These are phyloP conservation scores for Rhagium mordax DNA, from an alignment of 2,888 invertebrate species.

Conservation along the genomic window DNA sequence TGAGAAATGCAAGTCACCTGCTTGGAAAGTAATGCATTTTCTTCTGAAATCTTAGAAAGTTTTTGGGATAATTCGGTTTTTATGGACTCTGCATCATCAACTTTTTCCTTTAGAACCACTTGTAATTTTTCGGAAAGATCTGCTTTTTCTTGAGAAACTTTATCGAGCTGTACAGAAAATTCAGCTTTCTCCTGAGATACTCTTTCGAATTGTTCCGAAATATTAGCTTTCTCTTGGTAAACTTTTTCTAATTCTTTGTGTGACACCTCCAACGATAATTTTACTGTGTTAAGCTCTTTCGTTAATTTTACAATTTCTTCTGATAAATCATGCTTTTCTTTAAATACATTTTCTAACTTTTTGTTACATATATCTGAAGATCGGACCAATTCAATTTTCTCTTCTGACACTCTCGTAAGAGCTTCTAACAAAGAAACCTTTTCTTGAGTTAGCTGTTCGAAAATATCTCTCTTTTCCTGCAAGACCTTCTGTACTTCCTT, in stretches of 20 bases:
- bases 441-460: constrained; percentile 14
- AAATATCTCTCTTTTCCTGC: constrained; percentile 1
- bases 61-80: constrained; percentile 2
- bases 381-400: constrained; percentile 30
- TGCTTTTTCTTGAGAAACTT: constrained; percentile 42
- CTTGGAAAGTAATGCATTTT: background rate
- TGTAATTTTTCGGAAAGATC: constrained; percentile 8
- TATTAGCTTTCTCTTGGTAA: constrained; percentile 26
- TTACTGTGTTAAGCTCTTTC: background rate
- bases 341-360: background rate
- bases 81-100: constrained; percentile 33
- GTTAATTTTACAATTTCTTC: background rate
- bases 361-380: constrained; percentile 7
- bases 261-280: background rate
- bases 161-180: constrained; percentile 46
- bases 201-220: constrained; percentile 43
- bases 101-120: constrained; percentile 30
- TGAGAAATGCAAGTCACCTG: background rate
- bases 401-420: constrained; percentile 22
- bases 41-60: background rate
- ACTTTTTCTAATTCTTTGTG: constrained; percentile 8
- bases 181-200: constrained; percentile 41
- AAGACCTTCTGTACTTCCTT: constrained; percentile 45
- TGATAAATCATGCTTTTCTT: constrained; percentile 14
- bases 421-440: constrained; percentile 12